These are phyloP conservation scores for Barbus barbus DNA, from an alignment of 2,113 vertebrate species.

Conservation along the genomic window DNA sequence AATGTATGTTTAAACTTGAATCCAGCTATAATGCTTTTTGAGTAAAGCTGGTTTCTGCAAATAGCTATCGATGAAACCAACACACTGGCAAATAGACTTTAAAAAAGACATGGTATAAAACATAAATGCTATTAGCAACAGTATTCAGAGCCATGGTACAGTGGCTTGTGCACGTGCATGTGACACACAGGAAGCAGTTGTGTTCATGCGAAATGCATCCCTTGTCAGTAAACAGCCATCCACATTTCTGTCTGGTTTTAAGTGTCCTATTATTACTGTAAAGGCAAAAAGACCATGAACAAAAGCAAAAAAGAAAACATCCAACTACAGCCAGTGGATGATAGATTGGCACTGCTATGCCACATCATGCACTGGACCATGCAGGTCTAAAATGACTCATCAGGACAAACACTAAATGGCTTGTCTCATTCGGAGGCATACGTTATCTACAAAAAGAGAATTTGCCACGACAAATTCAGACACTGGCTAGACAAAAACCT, in stretches of 20 bases:
- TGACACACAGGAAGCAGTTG: neutral
- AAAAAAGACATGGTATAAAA: neutral
- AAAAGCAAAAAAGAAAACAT: neutral
- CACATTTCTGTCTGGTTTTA: neutral
- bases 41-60: neutral
- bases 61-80: neutral
- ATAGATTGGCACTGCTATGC: slow-evolving; percentile 28
- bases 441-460: slow-evolving; percentile 13
- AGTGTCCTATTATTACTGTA: neutral
- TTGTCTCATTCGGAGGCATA: slow-evolving; percentile 27
- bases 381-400: slow-evolving; percentile 40
- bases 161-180: neutral
- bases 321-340: neutral
- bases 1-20: slow-evolving; percentile 9
- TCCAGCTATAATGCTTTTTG: neutral
- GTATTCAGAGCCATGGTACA: neutral
- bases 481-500: neutral
- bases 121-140: neutral
- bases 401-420: slow-evolving; percentile 19
- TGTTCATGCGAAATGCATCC: neutral
- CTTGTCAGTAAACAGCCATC: neutral
- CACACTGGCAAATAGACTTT: neutral
- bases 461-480: neutral
- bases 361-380: slow-evolving; percentile 23
- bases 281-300: neutral